phyloP scores from a whole-genome alignment of 1,140 invertebrate genomes.

The Zaprionus tsacasi region DNA sequence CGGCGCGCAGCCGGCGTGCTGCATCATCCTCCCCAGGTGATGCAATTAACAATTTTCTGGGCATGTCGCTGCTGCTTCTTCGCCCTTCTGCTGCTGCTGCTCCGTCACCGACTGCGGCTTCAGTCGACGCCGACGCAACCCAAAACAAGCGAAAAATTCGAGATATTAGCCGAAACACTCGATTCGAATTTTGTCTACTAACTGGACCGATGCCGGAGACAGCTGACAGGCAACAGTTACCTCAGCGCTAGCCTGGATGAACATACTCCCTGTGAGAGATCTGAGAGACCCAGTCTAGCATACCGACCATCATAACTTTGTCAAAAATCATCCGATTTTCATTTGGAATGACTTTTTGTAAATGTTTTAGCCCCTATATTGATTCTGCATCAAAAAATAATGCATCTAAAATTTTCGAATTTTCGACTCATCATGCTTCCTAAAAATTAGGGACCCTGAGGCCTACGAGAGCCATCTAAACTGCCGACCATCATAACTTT shows the following conservation, averaged over 20 bases:
- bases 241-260: constrained; percentile 20
- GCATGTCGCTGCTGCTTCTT: background rate
- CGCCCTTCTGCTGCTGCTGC: background rate
- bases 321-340: too few relatives aligned
- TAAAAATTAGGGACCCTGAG: too few relatives aligned
- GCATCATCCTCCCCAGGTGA: background rate
- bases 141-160: background rate
- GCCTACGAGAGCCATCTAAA: too few relatives aligned
- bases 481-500: too few relatives aligned
- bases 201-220: background rate
- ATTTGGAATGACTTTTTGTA: too few relatives aligned
- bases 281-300: too few relatives aligned
- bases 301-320: too few relatives aligned
- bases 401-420: too few relatives aligned
- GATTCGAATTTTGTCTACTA: constrained; percentile 52
- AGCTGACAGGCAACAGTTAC: constrained; percentile 9
- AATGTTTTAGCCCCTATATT: too few relatives aligned
- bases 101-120: background rate
- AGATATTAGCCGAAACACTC: constrained; percentile 27
- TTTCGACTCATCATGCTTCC: too few relatives aligned
- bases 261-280: background rate
- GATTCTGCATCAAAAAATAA: too few relatives aligned
- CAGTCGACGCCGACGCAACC: constrained; percentile 11
- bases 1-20: constrained; percentile 52
- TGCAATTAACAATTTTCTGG: background rate